These are phyloP conservation scores for Equus quagga DNA, from an alignment of 2,113 vertebrate genomes.

Conservation along the genomic window DNA sequence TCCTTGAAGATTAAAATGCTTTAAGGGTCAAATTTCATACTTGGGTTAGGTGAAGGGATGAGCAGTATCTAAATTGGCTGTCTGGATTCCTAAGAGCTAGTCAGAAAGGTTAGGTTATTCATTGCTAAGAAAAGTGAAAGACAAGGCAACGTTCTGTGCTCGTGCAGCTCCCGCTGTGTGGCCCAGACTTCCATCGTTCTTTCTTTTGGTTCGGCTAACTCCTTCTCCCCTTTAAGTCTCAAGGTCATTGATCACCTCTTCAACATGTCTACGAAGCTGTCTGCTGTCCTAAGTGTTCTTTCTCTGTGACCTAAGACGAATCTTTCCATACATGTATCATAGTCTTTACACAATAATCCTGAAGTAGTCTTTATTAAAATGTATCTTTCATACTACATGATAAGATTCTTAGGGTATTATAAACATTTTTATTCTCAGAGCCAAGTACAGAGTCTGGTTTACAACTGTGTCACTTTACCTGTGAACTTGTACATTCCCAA, in stretches of 20 bases:
- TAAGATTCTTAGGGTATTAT: not conserved
- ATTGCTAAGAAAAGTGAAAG: not conserved
- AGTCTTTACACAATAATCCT: not conserved
- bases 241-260: not conserved
- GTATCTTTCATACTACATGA: not conserved
- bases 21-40: not conserved
- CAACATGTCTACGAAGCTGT: not conserved
- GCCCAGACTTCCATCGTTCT: accelerated
- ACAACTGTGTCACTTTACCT: not conserved
- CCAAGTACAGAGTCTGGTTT: not conserved
- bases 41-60: not conserved
- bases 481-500: not conserved
- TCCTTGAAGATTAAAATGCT: not conserved
- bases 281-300: not conserved
- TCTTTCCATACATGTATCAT: not conserved
- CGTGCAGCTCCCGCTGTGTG: accelerated
- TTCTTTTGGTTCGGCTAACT: not conserved
- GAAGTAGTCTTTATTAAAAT: not conserved
- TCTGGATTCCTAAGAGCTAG: not conserved
- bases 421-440: not conserved
- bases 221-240: not conserved
- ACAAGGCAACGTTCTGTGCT: not conserved
- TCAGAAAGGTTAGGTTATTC: not conserved
- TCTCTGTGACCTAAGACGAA: not conserved
- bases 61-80: not conserved